A percentile compares a stretch with the other conserved stretches of the same genome.
phyloP scores from a whole-genome alignment of 2,888 invertebrate genomes.

The Anthrax anthrax region DNA sequence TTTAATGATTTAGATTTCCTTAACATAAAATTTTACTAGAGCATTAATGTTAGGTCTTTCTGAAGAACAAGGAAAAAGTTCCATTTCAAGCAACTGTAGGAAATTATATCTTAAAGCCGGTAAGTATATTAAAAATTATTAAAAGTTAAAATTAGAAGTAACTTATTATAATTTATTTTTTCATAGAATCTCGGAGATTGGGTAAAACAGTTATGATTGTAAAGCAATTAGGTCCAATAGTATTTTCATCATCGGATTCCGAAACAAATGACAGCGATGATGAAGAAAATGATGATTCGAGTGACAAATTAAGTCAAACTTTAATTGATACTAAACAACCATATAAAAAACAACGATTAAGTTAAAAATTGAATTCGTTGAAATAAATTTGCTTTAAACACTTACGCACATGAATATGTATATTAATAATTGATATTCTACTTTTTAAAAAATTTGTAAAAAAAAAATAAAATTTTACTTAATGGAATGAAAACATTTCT shows the following conservation, averaged over 20 bases:
- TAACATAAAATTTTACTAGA: slow-evolving; percentile 23
- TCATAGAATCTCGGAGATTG: slow-evolving; percentile 35
- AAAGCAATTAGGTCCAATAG: slow-evolving; percentile 29
- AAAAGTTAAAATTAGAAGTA: background rate
- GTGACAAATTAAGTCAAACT: slow-evolving; percentile 13
- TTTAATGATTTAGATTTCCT: background rate
- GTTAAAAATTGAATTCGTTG: too few species aligned
- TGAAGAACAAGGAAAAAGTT: slow-evolving; percentile 51
- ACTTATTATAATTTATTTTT: too few species aligned
- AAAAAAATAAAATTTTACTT: too few species aligned
- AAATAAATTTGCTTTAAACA: too few species aligned
- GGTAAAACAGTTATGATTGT: slow-evolving; percentile 40
- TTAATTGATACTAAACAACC: slow-evolving; percentile 17
- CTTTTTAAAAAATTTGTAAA: too few species aligned
- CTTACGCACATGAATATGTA: too few species aligned
- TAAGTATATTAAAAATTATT: slow-evolving; percentile 26
- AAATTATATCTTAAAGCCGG: slow-evolving; percentile 50
- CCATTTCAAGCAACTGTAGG: slow-evolving; percentile 44
- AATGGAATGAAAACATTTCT: too few species aligned
- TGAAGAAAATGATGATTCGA: slow-evolving; percentile 7
- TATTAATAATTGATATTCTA: too few species aligned
- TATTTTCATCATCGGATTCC: slow-evolving; percentile 20
- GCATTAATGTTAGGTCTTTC: slow-evolving; percentile 56
- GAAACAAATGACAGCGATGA: slow-evolving; percentile 15
- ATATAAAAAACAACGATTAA: slow-evolving; percentile 20